A percentile compares a stretch with the other conserved stretches of the same genome.
These are phyloP conservation scores for Brachyhypopomus occidentalis DNA, from an alignment of 2,113 vertebrate genomes.

Conservation along the genomic window DNA sequence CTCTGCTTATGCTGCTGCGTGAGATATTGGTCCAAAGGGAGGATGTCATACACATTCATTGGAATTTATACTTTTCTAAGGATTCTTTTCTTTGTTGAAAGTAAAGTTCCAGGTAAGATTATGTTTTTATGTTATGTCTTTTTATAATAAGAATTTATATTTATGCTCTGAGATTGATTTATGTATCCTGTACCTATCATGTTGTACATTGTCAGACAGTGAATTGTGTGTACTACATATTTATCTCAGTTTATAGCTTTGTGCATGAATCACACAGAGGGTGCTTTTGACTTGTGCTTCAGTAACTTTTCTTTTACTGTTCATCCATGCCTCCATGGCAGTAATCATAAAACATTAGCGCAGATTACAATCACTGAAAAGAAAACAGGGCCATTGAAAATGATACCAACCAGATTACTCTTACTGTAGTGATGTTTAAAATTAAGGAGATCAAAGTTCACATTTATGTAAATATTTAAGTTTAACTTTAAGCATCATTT, in stretches of 20 bases:
- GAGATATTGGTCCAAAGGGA: slow-evolving; percentile 6
- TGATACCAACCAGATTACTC: no score
- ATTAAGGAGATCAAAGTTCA: no score
- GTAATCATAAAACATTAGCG: background rate
- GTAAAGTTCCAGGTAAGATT: slow-evolving; percentile 55
- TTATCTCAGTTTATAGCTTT: slow-evolving; percentile 5
- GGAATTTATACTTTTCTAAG: slow-evolving; percentile 24
- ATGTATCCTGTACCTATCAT: background rate
- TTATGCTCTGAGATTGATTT: background rate
- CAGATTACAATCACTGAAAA: background rate
- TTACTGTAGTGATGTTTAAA: no score
- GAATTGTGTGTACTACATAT: background rate
- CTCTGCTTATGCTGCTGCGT: background rate
- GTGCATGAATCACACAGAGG: background rate
- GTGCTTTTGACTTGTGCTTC: background rate
- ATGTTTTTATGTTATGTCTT: background rate
- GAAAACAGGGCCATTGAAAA: background rate
- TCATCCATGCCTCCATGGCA: background rate
- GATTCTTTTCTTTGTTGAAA: slow-evolving; percentile 32
- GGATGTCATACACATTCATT: slow-evolving; percentile 34
- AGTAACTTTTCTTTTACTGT: background rate
- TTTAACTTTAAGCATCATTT: background rate
- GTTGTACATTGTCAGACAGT: background rate
- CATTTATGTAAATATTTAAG: no score
- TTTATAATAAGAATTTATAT: background rate